phyloP scores from a whole-genome alignment of 1,140 invertebrate genomes.

The Drosophila azteca region DNA sequence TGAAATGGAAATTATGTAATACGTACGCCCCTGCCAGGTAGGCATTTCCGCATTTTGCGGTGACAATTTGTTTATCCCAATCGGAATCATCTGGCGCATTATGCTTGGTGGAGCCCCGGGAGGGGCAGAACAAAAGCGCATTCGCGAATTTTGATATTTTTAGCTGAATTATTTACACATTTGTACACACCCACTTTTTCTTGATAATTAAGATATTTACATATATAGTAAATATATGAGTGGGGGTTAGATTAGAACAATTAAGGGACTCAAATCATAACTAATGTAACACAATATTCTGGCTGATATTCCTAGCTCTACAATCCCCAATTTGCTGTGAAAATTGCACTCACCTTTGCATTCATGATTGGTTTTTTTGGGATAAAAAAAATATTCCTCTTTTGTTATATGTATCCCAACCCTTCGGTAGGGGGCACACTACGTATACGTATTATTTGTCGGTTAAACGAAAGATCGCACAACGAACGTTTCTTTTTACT shows the following conservation, averaged over 20 bases:
- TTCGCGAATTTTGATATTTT: conserved; percentile 68
- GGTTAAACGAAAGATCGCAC: conserved; percentile 24
- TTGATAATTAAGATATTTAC: neutral
- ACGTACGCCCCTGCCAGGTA: conserved; percentile 37
- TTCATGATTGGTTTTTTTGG: conserved; percentile 16
- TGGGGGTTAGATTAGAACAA: too few species aligned
- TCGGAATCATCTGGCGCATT: conserved; percentile 36
- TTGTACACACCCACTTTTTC: conserved; percentile 51
- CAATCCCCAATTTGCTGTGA: neutral
- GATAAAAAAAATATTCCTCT: neutral
- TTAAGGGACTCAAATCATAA: neutral
- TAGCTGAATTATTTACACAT: conserved; percentile 39
- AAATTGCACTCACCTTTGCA: conserved; percentile 40
- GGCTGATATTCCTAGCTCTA: neutral
- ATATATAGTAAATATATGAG: too few species aligned
- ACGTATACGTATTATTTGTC: conserved; percentile 70
- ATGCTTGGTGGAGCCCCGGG: conserved; percentile 44
- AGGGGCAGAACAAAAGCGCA: conserved; percentile 69
- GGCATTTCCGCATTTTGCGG: conserved; percentile 64
- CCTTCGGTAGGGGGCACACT: conserved; percentile 22
- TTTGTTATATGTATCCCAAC: neutral
- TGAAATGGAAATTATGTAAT: conserved; percentile 72
- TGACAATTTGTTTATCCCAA: conserved; percentile 42
- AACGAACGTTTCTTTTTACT: conserved; percentile 18
- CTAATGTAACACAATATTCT: neutral